Base-by-base conservation (phyloP, 2,888 invertebrate species). In the Eilema sororculum region DNA sequence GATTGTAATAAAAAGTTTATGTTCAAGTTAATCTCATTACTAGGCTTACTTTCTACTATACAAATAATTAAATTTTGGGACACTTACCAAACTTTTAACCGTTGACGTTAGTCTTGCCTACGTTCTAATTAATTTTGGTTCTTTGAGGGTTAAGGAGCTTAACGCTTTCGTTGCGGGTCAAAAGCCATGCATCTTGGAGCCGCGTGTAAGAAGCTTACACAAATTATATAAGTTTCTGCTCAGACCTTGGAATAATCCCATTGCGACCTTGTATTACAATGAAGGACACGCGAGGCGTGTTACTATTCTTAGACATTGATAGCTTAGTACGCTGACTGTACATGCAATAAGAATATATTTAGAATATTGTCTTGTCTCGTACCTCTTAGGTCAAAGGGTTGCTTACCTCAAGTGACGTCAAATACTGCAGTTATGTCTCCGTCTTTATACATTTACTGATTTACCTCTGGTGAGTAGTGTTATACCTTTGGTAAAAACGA, bases 301-400 rank as follows among this genome's bases (percentile, higher is more conserved):
- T 62, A 65, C 64, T 72, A 72, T 72, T 72, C 65, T 65, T 68
- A 65, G 71, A 65, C 25, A 65, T 58, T 59, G 67, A 56, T 71
- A 71, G 33, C 59, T 22, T 41, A 61, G 37, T 52, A 65, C 61
- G 56, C 57, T 68, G 24, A 62, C 33, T 62, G 33, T 37, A n/a
- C 24, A 30, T 61, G 24, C 37, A n/a, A 28, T 28, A 60, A 67
- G 12, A 25, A 41, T 37, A 37, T 12, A 6, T 37, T 66, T 33
- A 65, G 37, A 41, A 58, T 30, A 60, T 60, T 28, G 13, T 30
- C 20, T 59, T 9, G n/a, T n/a, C 1, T 16, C 28, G n/a, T 60
- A 60, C 16, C 59, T 60, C 30, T 57, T 20, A 6, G 22, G 22
- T 20, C 58, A 24, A 59, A 37, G 0, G 37, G 3, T 41, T 41